Conservation (phyloP, 2,113 vertebrate species). For the Myrmecophaga tridactyla region DNA sequence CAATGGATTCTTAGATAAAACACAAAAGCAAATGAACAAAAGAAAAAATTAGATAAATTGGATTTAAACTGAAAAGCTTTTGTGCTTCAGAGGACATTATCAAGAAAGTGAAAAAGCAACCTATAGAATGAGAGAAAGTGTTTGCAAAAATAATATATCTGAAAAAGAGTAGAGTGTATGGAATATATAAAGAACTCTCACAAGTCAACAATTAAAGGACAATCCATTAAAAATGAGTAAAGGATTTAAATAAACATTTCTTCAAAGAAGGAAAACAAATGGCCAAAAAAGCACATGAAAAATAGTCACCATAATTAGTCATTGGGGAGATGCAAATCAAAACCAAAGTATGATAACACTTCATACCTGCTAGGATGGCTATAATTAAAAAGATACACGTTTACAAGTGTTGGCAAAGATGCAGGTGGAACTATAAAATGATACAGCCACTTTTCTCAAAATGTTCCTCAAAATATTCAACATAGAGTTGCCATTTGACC, state of each 20-base stretch:
- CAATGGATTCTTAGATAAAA: background rate
- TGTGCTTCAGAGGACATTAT: background rate
- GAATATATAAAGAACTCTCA: background rate
- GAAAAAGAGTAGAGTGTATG: background rate
- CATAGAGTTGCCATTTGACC: background rate
- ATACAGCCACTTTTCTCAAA: background rate
- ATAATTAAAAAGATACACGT: fast-evolving
- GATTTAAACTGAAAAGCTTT: background rate
- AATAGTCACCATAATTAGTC: background rate
- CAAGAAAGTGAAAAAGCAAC: background rate
- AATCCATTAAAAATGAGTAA: background rate
- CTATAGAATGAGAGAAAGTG: background rate
- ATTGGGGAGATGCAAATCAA: background rate
- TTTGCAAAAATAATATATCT: background rate
- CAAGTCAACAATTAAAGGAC: background rate
- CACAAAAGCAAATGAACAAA: background rate
- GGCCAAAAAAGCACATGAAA: background rate
- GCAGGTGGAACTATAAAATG: background rate
- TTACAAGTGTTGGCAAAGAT: background rate
- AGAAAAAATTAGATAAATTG: background rate
- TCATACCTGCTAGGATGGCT: background rate
- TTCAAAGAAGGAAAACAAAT: background rate
- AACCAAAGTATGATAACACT: too few species aligned
- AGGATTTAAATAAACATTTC: background rate
- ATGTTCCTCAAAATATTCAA: background rate